Evolutionary conservation across 2,797 vertebrate species (phyloP).

Genomic region (Enteromius fasciolatus): DNA sequence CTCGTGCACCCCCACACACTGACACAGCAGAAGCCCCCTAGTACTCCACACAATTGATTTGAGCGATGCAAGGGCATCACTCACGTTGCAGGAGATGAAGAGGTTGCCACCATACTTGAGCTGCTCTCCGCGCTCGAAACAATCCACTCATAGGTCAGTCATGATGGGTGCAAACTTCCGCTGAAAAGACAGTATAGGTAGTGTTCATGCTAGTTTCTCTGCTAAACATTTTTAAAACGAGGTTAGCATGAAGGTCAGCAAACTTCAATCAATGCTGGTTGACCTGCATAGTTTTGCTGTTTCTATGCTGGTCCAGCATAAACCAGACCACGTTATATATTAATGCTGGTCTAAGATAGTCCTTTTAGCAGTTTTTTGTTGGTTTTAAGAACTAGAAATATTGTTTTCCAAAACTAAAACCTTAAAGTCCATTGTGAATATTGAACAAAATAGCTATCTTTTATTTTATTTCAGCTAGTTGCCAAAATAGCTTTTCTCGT

Average conservation of each 20-base stretch:
- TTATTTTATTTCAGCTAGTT: too few relatives aligned
- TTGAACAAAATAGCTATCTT: too few relatives aligned
- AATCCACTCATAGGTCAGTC: background rate
- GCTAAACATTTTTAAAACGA: background rate
- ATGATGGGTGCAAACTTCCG: background rate
- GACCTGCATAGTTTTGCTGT: background rate
- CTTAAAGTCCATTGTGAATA: background rate
- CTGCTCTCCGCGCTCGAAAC: background rate
- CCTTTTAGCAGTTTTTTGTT: background rate
- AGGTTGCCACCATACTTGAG: constrained; percentile 6
- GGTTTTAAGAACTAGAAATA: background rate
- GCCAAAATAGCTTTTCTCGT: too few relatives aligned
- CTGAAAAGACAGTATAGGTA: background rate
- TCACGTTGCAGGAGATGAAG: constrained; percentile 33
- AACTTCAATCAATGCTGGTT: background rate
- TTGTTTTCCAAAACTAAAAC: background rate
- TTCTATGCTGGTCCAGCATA: background rate
- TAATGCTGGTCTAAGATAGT: background rate
- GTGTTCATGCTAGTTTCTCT: background rate
- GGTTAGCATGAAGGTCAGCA: background rate
- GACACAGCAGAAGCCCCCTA: constrained; percentile 50
- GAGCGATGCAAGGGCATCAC: constrained; percentile 60
- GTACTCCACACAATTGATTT: constrained; percentile 64
- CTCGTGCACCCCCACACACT: constrained; percentile 25
- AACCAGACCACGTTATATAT: background rate